These are phyloP conservation scores for Euzetes globulus DNA, from an alignment of 2,888 invertebrate species.

Conservation along the genomic window DNA sequence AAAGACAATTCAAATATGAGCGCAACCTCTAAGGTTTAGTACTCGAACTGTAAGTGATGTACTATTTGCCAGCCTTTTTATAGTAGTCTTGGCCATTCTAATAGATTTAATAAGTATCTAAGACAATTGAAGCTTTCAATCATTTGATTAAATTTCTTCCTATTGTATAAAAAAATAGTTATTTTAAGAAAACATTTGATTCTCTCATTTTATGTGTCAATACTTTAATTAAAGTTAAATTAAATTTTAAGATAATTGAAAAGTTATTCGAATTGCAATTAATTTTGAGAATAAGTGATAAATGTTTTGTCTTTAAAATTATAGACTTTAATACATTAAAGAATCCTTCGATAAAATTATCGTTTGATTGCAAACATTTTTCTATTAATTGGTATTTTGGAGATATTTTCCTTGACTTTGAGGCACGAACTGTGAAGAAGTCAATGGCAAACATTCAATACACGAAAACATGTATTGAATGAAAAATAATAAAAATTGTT, in stretches of 20 bases:
- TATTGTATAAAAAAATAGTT: not conserved
- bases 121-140: not conserved
- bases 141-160: not conserved
- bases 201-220: not conserved
- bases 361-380: not conserved
- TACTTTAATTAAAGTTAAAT: not conserved
- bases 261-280: not conserved
- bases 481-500: not conserved
- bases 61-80: no score
- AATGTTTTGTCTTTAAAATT: not conserved
- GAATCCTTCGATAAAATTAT: not conserved
- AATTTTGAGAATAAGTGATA: not conserved
- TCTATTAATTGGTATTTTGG: not conserved
- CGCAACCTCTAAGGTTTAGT: no score
- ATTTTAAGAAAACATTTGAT: not conserved
- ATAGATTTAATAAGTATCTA: not conserved
- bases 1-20: no score
- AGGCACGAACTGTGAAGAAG: constrained; percentile 11
- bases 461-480: constrained; percentile 9
- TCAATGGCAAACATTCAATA: constrained; percentile 8
- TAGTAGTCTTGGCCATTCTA: no score
- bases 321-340: not conserved
- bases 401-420: constrained; percentile 12
- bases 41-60: no score
- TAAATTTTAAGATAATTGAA: not conserved